Conservation (phyloP, 2,113 vertebrate genomes). For the Stegastes partitus region DNA sequence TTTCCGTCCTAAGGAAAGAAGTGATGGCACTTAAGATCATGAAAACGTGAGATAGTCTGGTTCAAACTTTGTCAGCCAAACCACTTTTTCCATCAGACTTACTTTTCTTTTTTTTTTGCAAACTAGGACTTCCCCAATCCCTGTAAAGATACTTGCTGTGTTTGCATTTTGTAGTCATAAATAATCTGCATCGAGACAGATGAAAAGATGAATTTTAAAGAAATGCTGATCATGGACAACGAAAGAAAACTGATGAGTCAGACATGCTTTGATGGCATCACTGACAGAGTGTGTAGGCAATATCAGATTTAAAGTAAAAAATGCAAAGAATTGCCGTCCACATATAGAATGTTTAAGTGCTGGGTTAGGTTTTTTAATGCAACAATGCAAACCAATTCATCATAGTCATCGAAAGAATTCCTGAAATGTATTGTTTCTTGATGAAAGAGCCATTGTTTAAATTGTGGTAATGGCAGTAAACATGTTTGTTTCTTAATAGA, state of each 20-base stretch:
- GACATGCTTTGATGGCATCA: slow-evolving; percentile 5
- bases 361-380: not conserved
- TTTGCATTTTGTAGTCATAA: slow-evolving; percentile 5
- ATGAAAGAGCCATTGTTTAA: not conserved
- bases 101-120: not conserved
- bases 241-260: not conserved
- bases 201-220: slow-evolving; percentile 8
- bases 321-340: not conserved
- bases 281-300: not conserved
- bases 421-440: not conserved
- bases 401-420: not conserved
- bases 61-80: not conserved
- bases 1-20: slow-evolving; percentile 94
- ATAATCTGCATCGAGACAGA: not conserved
- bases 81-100: not conserved
- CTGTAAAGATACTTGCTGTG: not conserved
- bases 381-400: not conserved
- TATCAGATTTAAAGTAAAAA: not conserved
- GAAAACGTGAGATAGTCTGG: slow-evolving; percentile 91
- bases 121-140: not conserved
- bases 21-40: slow-evolving; percentile 98
- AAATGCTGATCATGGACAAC: not conserved
- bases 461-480: not conserved
- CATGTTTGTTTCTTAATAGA: slow-evolving; percentile 70
- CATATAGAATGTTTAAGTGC: not conserved